Evolutionary conservation across 1,140 invertebrate species (phyloP).

Genomic region (Asbolus verrucosus): DNA sequence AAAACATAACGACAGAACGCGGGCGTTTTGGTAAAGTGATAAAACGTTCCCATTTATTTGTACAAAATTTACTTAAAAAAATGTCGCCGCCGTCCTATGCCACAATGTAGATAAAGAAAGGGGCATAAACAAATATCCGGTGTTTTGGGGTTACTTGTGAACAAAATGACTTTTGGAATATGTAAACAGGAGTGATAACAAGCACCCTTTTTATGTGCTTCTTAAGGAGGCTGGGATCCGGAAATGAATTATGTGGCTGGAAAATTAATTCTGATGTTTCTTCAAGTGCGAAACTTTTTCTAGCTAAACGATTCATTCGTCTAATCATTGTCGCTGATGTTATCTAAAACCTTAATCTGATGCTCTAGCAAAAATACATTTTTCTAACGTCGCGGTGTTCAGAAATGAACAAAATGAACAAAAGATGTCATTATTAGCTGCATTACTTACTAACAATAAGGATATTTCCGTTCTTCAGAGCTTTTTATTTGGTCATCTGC

Average conservation of each 20-base stretch:
- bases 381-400: no score
- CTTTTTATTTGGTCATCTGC: no score
- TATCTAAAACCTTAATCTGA: no score
- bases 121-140: slow-evolving; percentile 37
- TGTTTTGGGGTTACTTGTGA: slow-evolving; percentile 33
- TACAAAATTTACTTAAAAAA: slow-evolving; percentile 31
- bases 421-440: no score
- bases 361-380: no score
- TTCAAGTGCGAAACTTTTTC: neutral
- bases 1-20: slow-evolving; percentile 2
- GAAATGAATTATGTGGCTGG: slow-evolving; percentile 20
- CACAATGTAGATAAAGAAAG: slow-evolving; percentile 32
- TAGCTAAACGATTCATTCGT: no score
- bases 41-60: slow-evolving; percentile 7
- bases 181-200: slow-evolving; percentile 33
- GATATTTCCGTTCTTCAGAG: no score
- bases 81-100: neutral
- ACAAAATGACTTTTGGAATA: slow-evolving; percentile 33
- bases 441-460: no score
- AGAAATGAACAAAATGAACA: no score
- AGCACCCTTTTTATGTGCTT: slow-evolving; percentile 12
- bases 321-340: no score
- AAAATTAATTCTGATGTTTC: neutral
- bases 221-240: slow-evolving; percentile 2
- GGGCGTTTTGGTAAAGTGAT: slow-evolving; percentile 2